Conservation (phyloP, 2,888 invertebrate genomes). For the Onthophagus sagittarius region DNA sequence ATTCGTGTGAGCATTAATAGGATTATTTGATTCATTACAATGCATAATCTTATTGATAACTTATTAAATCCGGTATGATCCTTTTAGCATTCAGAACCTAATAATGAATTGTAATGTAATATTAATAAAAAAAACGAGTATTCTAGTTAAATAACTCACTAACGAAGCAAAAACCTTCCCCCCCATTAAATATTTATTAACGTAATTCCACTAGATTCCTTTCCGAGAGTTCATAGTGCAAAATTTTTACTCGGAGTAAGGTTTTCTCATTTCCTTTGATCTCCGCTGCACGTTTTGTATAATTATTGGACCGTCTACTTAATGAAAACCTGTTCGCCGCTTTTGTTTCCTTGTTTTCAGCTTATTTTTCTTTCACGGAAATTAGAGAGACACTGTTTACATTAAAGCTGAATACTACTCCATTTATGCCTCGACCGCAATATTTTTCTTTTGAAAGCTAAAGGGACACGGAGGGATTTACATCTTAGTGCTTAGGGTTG, state of each 20-base stretch:
- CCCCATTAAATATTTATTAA: background rate
- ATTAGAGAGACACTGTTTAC: background rate
- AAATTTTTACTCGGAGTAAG: background rate
- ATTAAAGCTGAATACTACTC: background rate
- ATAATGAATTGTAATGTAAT: background rate
- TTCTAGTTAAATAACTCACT: background rate
- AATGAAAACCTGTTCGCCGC: background rate
- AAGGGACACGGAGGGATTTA: background rate
- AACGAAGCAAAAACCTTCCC: background rate
- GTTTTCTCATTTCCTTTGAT: background rate
- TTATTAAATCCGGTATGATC: background rate
- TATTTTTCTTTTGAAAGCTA: too few species aligned
- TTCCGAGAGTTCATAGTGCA: background rate
- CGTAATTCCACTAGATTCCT: background rate
- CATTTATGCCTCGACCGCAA: background rate
- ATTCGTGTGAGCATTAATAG: background rate
- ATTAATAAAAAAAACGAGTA: background rate
- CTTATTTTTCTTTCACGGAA: background rate
- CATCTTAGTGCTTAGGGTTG: background rate
- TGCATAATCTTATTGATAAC: background rate
- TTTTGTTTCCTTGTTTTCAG: background rate
- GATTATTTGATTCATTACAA: background rate
- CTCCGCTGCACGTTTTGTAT: background rate
- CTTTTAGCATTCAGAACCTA: background rate
- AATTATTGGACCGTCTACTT: conserved; percentile 1